Conservation (phyloP, 2,888 invertebrate genomes). For the Uropetala carovei region DNA sequence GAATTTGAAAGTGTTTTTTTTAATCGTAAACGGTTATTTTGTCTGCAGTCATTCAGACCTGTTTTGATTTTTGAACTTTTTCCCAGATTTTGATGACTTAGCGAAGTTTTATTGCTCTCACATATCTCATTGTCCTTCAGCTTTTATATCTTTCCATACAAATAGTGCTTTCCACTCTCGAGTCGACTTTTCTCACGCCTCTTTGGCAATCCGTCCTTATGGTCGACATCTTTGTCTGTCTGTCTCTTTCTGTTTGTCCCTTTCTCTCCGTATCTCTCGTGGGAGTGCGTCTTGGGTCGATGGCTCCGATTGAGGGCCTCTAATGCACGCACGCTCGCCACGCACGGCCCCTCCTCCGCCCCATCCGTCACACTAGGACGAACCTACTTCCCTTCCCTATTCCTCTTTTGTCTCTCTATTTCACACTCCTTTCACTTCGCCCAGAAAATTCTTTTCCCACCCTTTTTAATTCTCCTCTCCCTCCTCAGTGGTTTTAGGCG, state of each 20-base stretch:
- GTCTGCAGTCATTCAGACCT: too few relatives aligned
- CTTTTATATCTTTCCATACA: too few relatives aligned
- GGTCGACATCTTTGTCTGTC: neutral
- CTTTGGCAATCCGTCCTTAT: neutral
- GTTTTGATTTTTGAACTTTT: too few relatives aligned
- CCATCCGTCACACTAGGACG: neutral
- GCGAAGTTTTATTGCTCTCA: too few relatives aligned
- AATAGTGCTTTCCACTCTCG: neutral
- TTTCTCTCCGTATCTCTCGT: neutral
- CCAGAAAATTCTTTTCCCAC: neutral
- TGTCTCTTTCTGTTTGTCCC: too few relatives aligned
- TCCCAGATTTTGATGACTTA: too few relatives aligned
- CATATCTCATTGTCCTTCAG: too few relatives aligned
- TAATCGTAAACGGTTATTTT: too few relatives aligned
- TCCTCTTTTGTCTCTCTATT: slow-evolving; percentile 23
- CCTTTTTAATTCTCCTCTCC: neutral
- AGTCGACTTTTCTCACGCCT: neutral
- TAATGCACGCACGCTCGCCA: neutral
- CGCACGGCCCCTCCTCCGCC: neutral
- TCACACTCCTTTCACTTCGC: slow-evolving; percentile 18
- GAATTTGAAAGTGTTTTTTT: too few relatives aligned
- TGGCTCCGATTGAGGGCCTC: neutral
- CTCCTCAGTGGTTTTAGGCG: neutral
- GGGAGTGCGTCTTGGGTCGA: neutral
- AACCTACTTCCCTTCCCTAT: neutral